A percentile compares a stretch with the other conserved stretches of the same genome.
phyloP scores from a whole-genome alignment of 2,888 invertebrate species.

The Tenthredo distinguenda region DNA sequence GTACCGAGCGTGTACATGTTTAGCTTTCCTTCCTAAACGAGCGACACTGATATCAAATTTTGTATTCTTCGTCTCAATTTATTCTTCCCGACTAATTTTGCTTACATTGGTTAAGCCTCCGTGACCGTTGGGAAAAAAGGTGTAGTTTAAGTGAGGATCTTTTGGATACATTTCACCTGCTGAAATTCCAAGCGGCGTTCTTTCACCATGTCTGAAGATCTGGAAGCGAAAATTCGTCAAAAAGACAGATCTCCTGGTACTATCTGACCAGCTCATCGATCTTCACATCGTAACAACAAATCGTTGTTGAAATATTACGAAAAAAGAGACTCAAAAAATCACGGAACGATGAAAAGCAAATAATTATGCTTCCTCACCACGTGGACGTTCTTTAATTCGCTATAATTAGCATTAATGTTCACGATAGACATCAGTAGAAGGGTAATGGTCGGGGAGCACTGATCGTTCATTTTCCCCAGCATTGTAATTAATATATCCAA shows the following conservation, averaged over 20 bases:
- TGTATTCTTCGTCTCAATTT: not conserved
- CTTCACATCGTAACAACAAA: not conserved
- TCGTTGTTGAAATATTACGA: no score
- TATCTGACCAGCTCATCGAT: not conserved
- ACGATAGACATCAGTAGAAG: not conserved
- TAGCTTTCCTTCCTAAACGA: slow-evolving; percentile 72
- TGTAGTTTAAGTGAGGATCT: slow-evolving; percentile 38
- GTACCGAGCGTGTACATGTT: slow-evolving; percentile 76
- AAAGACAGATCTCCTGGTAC: not conserved
- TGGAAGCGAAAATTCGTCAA: not conserved
- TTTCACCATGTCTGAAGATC: slow-evolving; percentile 51
- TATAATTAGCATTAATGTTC: not conserved
- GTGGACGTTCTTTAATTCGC: slow-evolving; percentile 20
- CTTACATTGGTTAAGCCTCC: slow-evolving; percentile 59
- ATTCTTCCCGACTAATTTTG: slow-evolving; percentile 40
- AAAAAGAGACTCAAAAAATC: no score
- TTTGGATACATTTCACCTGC: not conserved
- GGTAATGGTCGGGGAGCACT: not conserved
- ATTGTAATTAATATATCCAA: not conserved
- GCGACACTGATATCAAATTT: not conserved
- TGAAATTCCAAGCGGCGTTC: not conserved
- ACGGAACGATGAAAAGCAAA: not conserved
- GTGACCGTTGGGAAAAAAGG: not conserved
- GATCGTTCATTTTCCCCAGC: not conserved
- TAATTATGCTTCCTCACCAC: not conserved